Evolutionary conservation across 1,140 invertebrate species (phyloP), one percentile per base, ranked within the genome.

Genomic region (Sycophila sp.): DNA sequence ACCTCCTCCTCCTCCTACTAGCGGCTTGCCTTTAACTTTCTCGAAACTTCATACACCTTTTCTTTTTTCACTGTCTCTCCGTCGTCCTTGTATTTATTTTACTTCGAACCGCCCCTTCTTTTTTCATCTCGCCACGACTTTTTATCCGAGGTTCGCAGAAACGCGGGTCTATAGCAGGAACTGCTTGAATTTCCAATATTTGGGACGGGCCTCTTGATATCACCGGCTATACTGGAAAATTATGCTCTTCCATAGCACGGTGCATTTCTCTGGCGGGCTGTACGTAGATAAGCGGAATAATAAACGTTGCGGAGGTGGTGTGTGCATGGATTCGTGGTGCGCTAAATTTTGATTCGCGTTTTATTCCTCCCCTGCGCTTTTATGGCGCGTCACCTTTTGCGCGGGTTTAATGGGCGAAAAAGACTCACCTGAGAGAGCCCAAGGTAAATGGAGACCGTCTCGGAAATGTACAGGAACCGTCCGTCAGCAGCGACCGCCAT

Each of bases 381-480:
- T 13, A 19, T 2, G 5, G 26, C 2, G 8, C 17, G 19, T 49
- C 2, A 22, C 17, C 24, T 58, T 22, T 36, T 5, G 10, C 6
- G 17, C 17, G 2, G 24, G 11, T 53, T 19, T n/a, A 0, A 17
- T 1, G 0, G 10, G 17, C 17, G 8, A 1, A 45, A 49, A 4
- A 45, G 11, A 32, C 62, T 92, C 87, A 98, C 96, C 92, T 98
- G 97, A 86, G 97, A 98, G 82, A 99, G 91, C 77, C 97, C 97
- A 83, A 99, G 91, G 89, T 99, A 98, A 86, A 99, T 98, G 81
- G 97, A 99, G 77, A 99, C 97, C 73, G 97, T 98, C 90, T 98
- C 97, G 73, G 97, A 98, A 89, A 99, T 98, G 89, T 99, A 99
- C 79, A 99, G 90, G 87, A 99, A 98, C 81, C 97, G 90, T 72